Percentiles rank a stretch among this genome's conserved stretches.
Evolutionary conservation across 1,140 invertebrate species (phyloP).

Genomic region (Drosophila repleta): DNA sequence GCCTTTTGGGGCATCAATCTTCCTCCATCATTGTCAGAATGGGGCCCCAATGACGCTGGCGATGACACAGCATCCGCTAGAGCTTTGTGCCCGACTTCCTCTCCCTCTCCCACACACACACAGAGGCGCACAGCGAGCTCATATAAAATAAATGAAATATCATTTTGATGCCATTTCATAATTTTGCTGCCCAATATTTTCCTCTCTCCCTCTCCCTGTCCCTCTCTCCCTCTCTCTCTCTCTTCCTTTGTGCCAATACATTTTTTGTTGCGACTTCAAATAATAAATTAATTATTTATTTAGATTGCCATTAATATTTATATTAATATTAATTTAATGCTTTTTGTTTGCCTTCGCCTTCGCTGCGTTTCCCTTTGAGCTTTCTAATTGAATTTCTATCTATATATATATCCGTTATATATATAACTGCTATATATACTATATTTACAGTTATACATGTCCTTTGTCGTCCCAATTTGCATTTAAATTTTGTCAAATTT

Average conservation of each 20-base stretch:
- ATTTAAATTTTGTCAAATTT: no score
- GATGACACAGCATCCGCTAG: constrained; percentile 34
- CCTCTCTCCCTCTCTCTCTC: background rate
- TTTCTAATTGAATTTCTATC: background rate
- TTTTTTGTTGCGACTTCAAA: constrained; percentile 22
- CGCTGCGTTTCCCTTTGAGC: background rate
- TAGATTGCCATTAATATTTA: constrained; percentile 63
- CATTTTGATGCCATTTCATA: constrained; percentile 69
- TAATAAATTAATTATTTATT: constrained; percentile 72
- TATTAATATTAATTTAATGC: constrained; percentile 65
- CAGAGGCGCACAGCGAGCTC: background rate
- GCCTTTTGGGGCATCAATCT: constrained; percentile 69
- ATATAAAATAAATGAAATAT: constrained; percentile 76
- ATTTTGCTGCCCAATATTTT: constrained; percentile 29
- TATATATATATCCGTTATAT: background rate
- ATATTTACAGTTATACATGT: background rate
- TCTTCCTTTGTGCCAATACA: background rate
- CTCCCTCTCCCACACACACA: constrained; percentile 9
- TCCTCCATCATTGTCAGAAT: constrained; percentile 76
- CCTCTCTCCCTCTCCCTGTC: background rate
- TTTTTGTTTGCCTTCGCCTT: constrained; percentile 14
- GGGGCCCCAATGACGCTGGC: constrained; percentile 55
- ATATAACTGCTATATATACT: no score
- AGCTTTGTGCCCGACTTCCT: background rate
- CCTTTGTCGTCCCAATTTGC: no score